A percentile compares a stretch with the other conserved stretches of the same genome.
Conservation (phyloP, 2,113 vertebrate species). For the Mustelus asterias region DNA sequence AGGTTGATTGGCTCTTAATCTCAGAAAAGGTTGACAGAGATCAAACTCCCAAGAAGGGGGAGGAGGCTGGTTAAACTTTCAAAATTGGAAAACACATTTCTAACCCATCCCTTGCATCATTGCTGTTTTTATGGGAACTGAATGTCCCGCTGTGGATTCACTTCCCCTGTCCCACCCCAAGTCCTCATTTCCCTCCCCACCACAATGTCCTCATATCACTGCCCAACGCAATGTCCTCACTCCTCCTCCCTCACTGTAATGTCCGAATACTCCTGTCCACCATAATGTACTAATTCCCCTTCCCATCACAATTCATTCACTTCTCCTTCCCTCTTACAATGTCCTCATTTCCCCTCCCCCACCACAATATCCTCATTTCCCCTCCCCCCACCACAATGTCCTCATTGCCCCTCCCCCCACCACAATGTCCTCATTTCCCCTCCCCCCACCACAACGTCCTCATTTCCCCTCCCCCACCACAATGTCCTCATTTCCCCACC, state of each 20-base stretch:
- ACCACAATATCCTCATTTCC: not conserved
- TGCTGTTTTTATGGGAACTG: not conserved
- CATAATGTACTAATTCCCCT: too few relatives aligned
- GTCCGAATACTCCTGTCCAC: not conserved
- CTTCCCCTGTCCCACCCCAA: too few relatives aligned
- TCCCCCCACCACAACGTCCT: too few relatives aligned
- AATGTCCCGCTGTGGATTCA: not conserved
- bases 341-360: not conserved
- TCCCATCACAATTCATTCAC: too few relatives aligned
- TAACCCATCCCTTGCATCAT: not conserved
- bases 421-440: too few relatives aligned
- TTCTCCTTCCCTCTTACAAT: not conserved
- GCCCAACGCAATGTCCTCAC: not conserved
- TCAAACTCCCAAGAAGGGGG: not conserved
- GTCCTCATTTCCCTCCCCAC: not conserved
- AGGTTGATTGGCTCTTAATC: too few relatives aligned
- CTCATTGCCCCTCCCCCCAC: too few relatives aligned
- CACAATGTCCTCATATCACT: not conserved
- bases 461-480: too few relatives aligned
- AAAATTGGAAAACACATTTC: not conserved
- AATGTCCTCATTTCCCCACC: too few relatives aligned
- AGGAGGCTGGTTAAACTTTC: not conserved
- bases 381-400: too few relatives aligned
- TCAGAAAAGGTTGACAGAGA: too few relatives aligned
- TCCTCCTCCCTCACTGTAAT: not conserved